Percentiles rank a stretch among this genome's conserved stretches.
These are phyloP conservation scores for Lycocerus yunnanus DNA, from an alignment of 2,888 invertebrate species.

Conservation along the genomic window DNA sequence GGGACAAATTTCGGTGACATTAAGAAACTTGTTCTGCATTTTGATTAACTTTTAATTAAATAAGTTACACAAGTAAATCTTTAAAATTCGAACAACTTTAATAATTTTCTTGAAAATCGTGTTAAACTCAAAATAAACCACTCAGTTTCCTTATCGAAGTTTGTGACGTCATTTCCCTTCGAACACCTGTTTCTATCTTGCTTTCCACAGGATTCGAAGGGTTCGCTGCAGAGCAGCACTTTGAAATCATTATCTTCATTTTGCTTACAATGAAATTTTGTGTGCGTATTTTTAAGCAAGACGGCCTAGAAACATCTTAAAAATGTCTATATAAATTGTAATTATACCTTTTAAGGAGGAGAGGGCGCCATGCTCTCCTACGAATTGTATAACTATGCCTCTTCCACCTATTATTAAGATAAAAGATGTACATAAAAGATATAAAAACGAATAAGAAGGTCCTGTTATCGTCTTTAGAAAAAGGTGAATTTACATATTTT, in stretches of 20 bases:
- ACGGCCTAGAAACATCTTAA: conserved; percentile 22
- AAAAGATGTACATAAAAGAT: conserved; percentile 10
- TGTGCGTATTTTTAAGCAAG: conserved; percentile 16
- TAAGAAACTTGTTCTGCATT: not conserved
- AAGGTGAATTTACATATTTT: conserved; percentile 28
- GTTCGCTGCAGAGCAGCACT: conserved; percentile 33
- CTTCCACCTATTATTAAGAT: conserved; percentile 16
- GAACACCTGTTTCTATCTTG: conserved; percentile 27
- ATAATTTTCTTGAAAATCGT: conserved; percentile 14
- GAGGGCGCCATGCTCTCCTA: conserved; percentile 4
- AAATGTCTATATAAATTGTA: conserved; percentile 24
- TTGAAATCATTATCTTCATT: conserved; percentile 35
- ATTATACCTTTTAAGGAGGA: conserved; percentile 25
- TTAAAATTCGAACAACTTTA: not conserved
- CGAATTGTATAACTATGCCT: conserved; percentile 19
- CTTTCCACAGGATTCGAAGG: conserved; percentile 7
- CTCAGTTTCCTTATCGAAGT: conserved; percentile 21
- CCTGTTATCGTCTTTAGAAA: conserved; percentile 17
- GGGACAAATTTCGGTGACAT: not conserved
- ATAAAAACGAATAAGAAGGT: conserved; percentile 5
- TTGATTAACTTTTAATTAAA: not conserved
- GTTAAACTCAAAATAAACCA: conserved; percentile 30
- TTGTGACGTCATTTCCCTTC: conserved; percentile 21
- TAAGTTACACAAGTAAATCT: not conserved
- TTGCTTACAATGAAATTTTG: conserved; percentile 28